Conservation (phyloP, 23 tunicate species). For the Diplosoma virens region DNA sequence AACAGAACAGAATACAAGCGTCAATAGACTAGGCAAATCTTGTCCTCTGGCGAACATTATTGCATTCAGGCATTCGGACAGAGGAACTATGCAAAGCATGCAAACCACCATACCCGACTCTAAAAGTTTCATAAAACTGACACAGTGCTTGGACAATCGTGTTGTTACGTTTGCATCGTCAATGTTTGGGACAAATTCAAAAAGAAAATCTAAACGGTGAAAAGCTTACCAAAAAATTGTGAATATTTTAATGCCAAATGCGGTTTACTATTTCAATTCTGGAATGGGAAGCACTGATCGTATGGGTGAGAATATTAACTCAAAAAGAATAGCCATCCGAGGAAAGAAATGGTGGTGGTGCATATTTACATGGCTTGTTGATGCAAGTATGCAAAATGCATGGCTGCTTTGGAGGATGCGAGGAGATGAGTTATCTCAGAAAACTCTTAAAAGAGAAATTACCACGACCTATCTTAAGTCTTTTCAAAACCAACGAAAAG, state of each 20-base stretch:
- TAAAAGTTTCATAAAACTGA: neutral
- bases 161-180: neutral
- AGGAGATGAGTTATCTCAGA: neutral
- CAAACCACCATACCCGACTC: neutral
- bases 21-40: neutral
- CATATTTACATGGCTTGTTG: neutral
- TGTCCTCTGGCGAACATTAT: neutral
- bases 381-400: neutral
- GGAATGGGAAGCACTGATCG: slow-evolving; percentile 4
- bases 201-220: neutral
- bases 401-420: neutral
- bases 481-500: neutral
- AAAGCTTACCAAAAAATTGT: neutral
- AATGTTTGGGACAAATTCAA: neutral
- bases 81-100: neutral
- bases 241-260: neutral
- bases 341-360: slow-evolving; percentile 10
- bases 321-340: neutral
- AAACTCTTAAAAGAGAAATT: neutral
- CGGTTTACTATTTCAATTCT: neutral
- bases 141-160: neutral
- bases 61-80: neutral
- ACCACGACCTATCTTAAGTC: neutral
- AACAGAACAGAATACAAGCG: neutral
- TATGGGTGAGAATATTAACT: neutral